Conservation (phyloP, 1,140 invertebrate species). For the Drosophila ironensis region DNA sequence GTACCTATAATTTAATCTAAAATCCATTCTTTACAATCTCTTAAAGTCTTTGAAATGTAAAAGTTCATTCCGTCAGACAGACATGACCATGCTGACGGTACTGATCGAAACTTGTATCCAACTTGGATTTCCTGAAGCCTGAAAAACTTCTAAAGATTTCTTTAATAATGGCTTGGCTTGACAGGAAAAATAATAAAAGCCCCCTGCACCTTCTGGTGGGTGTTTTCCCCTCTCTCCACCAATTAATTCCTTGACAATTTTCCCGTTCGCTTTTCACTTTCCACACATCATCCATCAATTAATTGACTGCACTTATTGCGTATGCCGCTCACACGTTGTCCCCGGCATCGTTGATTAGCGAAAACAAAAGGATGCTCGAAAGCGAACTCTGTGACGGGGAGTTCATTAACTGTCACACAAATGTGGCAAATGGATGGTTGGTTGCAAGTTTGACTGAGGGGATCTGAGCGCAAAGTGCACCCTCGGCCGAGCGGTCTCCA, state of each 20-base stretch:
- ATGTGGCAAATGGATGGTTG: constrained; percentile 26
- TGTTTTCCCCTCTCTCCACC: neutral
- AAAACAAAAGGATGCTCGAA: constrained; percentile 35
- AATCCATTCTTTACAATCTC: too few relatives aligned
- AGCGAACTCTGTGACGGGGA: constrained; percentile 41
- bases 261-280: constrained; percentile 2
- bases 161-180: too few relatives aligned
- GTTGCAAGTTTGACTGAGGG: constrained; percentile 2
- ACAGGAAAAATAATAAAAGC: too few relatives aligned
- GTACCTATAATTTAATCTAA: too few relatives aligned
- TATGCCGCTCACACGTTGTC: constrained; percentile 51
- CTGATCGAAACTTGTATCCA: too few relatives aligned
- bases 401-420: constrained; percentile 75
- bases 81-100: too few relatives aligned
- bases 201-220: too few relatives aligned
- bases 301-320: constrained; percentile 47
- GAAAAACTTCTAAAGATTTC: too few relatives aligned
- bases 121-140: too few relatives aligned
- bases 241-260: neutral
- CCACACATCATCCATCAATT: constrained; percentile 62
- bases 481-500: constrained; percentile 19
- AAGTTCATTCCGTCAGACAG: too few relatives aligned
- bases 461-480: neutral
- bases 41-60: too few relatives aligned
- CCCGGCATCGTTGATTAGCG: constrained; percentile 55